Percentiles rank a stretch among this genome's conserved stretches.
These are phyloP conservation scores for Aurelia aurita DNA, from an alignment of 30 jellyfish, hydroid and myxozoan species.

Conservation along the genomic window DNA sequence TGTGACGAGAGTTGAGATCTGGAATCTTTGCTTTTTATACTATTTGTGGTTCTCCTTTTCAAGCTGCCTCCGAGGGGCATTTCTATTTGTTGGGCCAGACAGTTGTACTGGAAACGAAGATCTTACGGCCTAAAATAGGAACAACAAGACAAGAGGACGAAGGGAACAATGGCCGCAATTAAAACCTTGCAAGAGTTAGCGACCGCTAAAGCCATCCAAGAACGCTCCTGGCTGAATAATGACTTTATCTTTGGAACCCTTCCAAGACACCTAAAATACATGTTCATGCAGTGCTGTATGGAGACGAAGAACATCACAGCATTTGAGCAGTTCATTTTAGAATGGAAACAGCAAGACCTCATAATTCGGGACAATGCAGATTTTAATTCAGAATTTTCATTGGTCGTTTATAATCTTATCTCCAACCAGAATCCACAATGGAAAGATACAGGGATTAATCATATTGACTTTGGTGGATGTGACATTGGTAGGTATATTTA, in stretches of 20 bases:
- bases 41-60: too few relatives aligned
- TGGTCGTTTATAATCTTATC: too few relatives aligned
- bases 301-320: constrained; percentile 20
- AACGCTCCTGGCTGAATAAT: constrained; percentile 16
- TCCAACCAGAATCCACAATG: neutral
- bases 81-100: too few relatives aligned
- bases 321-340: constrained; percentile 5
- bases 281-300: constrained; percentile 14
- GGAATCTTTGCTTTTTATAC: too few relatives aligned
- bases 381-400: neutral
- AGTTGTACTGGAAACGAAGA: too few relatives aligned
- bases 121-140: too few relatives aligned
- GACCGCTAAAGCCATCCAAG: constrained; percentile 19
- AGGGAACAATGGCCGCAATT: too few relatives aligned
- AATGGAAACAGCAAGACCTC: neutral
- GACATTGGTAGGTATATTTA: constrained; percentile 26
- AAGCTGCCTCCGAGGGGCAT: too few relatives aligned
- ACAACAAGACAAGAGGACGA: too few relatives aligned
- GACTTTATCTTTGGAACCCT: neutral
- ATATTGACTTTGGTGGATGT: constrained; percentile 25
- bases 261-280: neutral
- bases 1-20: too few relatives aligned
- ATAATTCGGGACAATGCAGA: neutral
- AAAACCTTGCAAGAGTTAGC: constrained; percentile 7
- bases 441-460: neutral